Evolutionary conservation across 2,113 vertebrate species (phyloP), one percentile per base, ranked within the genome.

Genomic region (Grantiella picta): DNA sequence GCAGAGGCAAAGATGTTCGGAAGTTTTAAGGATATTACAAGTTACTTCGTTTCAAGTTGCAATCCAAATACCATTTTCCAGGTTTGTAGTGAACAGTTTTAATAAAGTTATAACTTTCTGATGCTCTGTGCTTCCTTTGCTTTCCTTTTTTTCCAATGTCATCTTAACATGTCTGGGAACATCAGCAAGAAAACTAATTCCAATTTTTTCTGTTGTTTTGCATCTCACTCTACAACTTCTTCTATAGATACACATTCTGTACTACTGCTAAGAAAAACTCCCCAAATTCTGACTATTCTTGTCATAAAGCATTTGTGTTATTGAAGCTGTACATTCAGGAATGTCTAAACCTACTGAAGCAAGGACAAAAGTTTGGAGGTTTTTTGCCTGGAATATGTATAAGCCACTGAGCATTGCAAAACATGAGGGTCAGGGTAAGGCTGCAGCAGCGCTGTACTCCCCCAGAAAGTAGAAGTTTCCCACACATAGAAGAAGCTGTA

Each of bases 361-460:
- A 79, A 77, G 68, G 79, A 45, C 56, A 60, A 79, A 57, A 68
- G 14, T 1, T 65, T 82, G 35, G n/a, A 82, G 18, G 2, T 1
- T 17, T 86, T 80, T 79, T 84, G 86, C 25, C 49, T 68, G 54
- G n/a, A 86, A 78, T 81, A 59, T 12, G 13, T 54, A 53, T 57
- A 42, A 91, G 56, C 8, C 84, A 68, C 29, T 5, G 16, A 70
- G 24, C 19, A 47, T 5, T 96, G 42, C 42, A 71, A 84, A 91
- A 94, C 11, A 11, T 8, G 1, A 50, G 24, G 21, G 52, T 65
- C 56, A 65, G 18, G 14, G 40, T 64, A 60, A 68, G 57, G 38
- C 12, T 72, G 13, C 3, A 13, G 11, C 7, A 19, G 7, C 23
- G 22, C 5, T 6, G 1, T 20, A 53, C 3, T 11, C 15, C 9